A percentile compares a stretch with the other conserved stretches of the same genome.
Evolutionary conservation across 2,113 vertebrate species (phyloP).

Genomic region (Ceuthmochares aereus): DNA sequence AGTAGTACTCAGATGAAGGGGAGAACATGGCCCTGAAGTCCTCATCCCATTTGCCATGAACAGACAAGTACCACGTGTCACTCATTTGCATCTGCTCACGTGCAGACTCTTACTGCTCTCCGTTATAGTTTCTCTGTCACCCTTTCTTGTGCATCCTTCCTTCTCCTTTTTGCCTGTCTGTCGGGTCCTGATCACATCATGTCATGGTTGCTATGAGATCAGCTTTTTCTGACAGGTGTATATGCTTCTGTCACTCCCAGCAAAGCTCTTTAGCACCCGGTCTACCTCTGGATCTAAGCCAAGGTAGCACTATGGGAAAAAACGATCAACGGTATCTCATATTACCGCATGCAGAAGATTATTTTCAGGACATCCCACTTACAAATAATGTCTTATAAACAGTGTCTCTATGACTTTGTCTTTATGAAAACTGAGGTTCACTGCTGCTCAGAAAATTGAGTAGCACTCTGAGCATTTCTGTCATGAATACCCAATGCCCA

Average conservation of each 20-base stretch:
- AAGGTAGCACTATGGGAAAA: neutral
- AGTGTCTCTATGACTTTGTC: neutral
- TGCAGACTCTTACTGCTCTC: neutral
- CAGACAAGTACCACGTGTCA: neutral
- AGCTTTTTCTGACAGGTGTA: constrained; percentile 20
- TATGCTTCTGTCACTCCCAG: constrained; percentile 27
- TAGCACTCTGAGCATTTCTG: neutral
- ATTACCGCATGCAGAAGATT: neutral
- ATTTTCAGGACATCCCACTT: neutral
- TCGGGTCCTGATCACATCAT: constrained; percentile 48
- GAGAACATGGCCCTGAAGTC: neutral
- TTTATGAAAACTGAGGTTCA: neutral
- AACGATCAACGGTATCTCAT: fast-evolving
- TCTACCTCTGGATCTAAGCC: neutral
- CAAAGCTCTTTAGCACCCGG: constrained; percentile 28
- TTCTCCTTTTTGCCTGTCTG: constrained; percentile 5
- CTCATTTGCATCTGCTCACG: fast-evolving
- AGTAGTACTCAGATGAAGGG: neutral
- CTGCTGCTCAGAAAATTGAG: neutral
- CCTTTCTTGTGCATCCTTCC: neutral
- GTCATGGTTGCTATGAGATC: constrained; percentile 11
- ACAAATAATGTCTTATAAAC: neutral
- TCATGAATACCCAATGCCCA: neutral
- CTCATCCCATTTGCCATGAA: neutral
- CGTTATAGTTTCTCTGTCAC: neutral